A percentile compares a stretch with the other conserved stretches of the same genome.
Conservation (phyloP, 2,113 vertebrate species). For the Macaca nemestrina region DNA sequence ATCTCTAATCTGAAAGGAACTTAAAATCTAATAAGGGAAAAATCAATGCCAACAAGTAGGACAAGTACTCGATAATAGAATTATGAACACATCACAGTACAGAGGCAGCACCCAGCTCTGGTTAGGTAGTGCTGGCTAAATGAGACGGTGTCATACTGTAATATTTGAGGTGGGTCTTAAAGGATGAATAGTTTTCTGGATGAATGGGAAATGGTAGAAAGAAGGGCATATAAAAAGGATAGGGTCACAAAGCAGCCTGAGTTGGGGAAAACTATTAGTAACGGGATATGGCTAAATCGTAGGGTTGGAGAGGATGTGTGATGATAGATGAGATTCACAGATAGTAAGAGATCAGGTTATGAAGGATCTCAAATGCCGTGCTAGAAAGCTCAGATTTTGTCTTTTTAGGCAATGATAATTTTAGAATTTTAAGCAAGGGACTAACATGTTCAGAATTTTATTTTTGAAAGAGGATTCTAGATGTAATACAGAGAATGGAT, state of each 20-base stretch:
- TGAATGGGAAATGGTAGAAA: not conserved
- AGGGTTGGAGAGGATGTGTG: not conserved
- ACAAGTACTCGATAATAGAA: not conserved
- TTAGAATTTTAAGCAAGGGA: not conserved
- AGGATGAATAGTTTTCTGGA: not conserved
- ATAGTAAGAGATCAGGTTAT: not conserved
- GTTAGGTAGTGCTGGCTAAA: not conserved
- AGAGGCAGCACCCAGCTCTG: not conserved
- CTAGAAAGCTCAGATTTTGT: not conserved
- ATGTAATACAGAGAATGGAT: not conserved
- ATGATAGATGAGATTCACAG: not conserved
- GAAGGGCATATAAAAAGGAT: not conserved
- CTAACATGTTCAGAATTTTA: not conserved
- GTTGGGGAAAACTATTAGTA: not conserved
- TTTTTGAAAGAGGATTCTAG: not conserved
- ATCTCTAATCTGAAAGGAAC: not conserved
- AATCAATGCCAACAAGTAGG: not conserved
- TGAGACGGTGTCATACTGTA: not conserved
- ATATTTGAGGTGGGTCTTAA: not conserved
- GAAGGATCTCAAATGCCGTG: not conserved
- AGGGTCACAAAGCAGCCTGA: not conserved
- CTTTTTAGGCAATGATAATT: not conserved
- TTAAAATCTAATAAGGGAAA: not conserved
- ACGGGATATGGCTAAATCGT: not conserved
- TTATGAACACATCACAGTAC: not conserved